Percentiles rank a stretch among this genome's conserved stretches.
These are phyloP conservation scores for Biston stratarius DNA, from an alignment of 2,888 invertebrate species.

Conservation along the genomic window DNA sequence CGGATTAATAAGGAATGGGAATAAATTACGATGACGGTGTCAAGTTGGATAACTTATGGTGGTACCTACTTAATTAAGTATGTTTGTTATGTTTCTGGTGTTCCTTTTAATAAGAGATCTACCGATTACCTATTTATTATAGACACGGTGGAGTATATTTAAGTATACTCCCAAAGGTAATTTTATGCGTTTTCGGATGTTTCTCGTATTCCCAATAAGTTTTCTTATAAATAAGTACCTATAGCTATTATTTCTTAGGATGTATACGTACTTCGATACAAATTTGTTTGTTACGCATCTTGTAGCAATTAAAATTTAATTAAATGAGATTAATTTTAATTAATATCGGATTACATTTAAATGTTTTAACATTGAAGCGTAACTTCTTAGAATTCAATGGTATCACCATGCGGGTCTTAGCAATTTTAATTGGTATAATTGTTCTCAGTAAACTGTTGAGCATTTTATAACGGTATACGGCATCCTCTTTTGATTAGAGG, in stretches of 20 bases:
- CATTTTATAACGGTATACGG: too few relatives aligned
- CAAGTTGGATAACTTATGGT: not conserved
- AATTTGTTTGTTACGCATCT: not conserved
- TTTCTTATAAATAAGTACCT: not conserved
- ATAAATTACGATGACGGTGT: not conserved
- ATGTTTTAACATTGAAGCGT: too few relatives aligned
- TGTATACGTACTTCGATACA: not conserved
- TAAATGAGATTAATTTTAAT: too few relatives aligned
- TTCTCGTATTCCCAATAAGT: constrained; percentile 1
- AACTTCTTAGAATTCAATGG: too few relatives aligned
- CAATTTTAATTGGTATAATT: too few relatives aligned
- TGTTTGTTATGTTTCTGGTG: not conserved
- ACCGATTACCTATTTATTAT: not conserved
- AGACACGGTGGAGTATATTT: not conserved
- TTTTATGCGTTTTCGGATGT: not conserved
- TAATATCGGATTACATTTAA: too few relatives aligned
- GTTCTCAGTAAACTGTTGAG: too few relatives aligned
- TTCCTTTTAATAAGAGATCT: not conserved
- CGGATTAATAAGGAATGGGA: not conserved
- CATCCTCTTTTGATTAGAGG: too few relatives aligned
- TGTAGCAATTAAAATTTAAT: too few relatives aligned
- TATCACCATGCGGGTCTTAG: too few relatives aligned
- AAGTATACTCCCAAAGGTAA: not conserved
- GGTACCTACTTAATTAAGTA: not conserved
- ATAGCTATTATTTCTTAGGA: not conserved